Conservation (phyloP, 2,113 vertebrate species). For the Heteronetta atricapilla region DNA sequence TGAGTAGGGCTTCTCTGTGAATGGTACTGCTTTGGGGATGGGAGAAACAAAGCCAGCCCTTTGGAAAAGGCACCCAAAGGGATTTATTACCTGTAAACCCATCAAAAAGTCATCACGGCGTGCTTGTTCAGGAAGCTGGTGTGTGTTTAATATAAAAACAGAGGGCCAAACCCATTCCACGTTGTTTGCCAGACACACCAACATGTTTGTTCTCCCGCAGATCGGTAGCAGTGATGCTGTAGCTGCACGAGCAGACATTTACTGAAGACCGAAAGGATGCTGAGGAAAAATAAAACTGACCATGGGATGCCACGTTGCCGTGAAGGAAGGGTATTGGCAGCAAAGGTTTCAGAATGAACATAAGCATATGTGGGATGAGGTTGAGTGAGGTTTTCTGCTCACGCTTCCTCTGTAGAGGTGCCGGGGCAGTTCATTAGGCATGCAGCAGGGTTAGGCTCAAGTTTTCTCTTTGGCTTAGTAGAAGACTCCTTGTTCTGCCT, state of each 20-base stretch:
- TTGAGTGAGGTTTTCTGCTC: background rate
- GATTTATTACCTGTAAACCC: background rate
- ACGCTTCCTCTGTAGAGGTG: fast-evolving
- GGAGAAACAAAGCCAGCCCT: background rate
- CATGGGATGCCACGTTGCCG: background rate
- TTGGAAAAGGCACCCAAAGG: background rate
- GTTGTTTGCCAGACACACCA: background rate
- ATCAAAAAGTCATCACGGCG: background rate
- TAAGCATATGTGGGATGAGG: fast-evolving
- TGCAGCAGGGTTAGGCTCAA: background rate
- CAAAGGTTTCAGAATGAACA: background rate
- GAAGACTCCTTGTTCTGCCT: background rate
- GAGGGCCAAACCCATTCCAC: background rate
- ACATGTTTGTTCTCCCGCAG: background rate
- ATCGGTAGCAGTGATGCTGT: background rate
- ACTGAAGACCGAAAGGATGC: background rate
- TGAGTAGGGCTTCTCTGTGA: background rate
- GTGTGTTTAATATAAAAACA: background rate
- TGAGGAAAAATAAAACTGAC: background rate
- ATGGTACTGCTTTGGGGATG: background rate
- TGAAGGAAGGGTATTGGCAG: background rate
- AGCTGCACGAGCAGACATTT: background rate
- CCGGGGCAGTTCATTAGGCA: background rate
- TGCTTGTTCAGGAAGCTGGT: background rate
- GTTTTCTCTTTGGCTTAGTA: background rate